Evolutionary conservation across 2,797 vertebrate genomes (phyloP), one percentile per base, ranked within the genome.

Genomic region (Sorex maritimensis): DNA sequence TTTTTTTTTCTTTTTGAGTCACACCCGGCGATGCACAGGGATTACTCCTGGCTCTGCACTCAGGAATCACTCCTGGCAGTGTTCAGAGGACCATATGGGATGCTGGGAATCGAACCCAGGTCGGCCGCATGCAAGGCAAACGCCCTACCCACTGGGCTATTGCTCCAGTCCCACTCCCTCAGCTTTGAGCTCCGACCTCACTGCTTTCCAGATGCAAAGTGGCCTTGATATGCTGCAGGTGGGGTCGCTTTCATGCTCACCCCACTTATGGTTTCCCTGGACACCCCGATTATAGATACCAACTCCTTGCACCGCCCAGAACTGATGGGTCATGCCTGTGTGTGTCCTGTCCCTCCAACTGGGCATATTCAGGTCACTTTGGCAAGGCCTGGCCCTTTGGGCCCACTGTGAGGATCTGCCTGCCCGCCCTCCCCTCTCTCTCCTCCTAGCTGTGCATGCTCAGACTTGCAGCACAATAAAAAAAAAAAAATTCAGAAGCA

Each of bases 181-280:
- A 9, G 19, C 38, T 38, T 95, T 81, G 5, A 11, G 78, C 41
- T 71, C 92, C 82, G 52, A 63, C 21, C 30, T 26, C 49, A 58
- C 81, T 38, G 44, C 44, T 67, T 52, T 0, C 1, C 46, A 75
- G 61, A 28, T 63, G 46, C 52, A 69, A 6, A 52, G 41, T 71
- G 65, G 49, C 84, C 73, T 93, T 93, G 67, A 86, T 90, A 72
- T 77, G 52, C 49, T 2, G 3, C 49, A 21, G 79, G 46, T 13
- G 24, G 28, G 44, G 24, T 81, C 26, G 5, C 28, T 91, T 83
- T 55, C 41, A 65, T 30, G n/a, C 72, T n/a, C 34, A 41, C 72
- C 13, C 71, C 8, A 69, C 58, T 41, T 17, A 6, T 23, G 69
- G 49, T 52, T 77, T 83, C 46, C 58, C 69, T 81, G 28, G 79